Evolutionary conservation across 1,140 invertebrate species (phyloP).

Genomic region (Teleogryllus occipitalis): DNA sequence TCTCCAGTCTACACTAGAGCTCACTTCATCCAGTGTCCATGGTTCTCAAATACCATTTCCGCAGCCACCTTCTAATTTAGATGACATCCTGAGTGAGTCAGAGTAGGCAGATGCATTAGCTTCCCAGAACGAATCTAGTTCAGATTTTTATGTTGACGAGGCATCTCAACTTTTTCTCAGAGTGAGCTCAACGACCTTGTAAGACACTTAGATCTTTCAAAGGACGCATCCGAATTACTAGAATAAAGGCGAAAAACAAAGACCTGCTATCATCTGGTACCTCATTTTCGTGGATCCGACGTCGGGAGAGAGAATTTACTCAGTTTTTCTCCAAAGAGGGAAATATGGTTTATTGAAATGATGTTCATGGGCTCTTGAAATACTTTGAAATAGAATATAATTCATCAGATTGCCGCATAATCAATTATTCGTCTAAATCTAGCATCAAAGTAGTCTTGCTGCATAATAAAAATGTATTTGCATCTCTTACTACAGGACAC

Average conservation of each 20-base stretch:
- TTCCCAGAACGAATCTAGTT: conserved; percentile 11
- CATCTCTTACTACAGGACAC: conserved; percentile 19
- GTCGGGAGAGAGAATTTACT: conserved; percentile 22
- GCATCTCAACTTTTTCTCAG: conserved; percentile 7
- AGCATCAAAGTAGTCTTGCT: conserved; percentile 26
- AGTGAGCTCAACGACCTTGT: conserved; percentile 20
- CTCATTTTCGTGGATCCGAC: conserved; percentile 19
- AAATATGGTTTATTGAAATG: too few relatives aligned
- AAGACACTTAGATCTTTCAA: conserved; percentile 20
- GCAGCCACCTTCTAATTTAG: not conserved
- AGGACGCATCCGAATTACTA: conserved; percentile 22
- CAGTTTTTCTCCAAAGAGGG: conserved; percentile 19
- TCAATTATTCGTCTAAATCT: conserved; percentile 26
- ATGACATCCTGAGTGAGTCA: conserved; percentile 9
- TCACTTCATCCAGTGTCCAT: conserved; percentile 13
- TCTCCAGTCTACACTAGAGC: too few relatives aligned
- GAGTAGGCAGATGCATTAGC: not conserved
- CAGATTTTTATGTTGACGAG: conserved; percentile 12
- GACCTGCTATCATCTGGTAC: conserved; percentile 22
- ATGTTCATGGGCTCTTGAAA: conserved; percentile 20
- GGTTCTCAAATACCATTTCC: conserved; percentile 2
- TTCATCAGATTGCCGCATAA: conserved; percentile 24
- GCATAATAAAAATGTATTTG: conserved; percentile 24
- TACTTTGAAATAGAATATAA: conserved; percentile 29
- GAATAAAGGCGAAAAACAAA: conserved; percentile 20